These are phyloP conservation scores for Hylaeus volcanicus DNA, from an alignment of 1,140 invertebrate genomes.

Conservation along the genomic window DNA sequence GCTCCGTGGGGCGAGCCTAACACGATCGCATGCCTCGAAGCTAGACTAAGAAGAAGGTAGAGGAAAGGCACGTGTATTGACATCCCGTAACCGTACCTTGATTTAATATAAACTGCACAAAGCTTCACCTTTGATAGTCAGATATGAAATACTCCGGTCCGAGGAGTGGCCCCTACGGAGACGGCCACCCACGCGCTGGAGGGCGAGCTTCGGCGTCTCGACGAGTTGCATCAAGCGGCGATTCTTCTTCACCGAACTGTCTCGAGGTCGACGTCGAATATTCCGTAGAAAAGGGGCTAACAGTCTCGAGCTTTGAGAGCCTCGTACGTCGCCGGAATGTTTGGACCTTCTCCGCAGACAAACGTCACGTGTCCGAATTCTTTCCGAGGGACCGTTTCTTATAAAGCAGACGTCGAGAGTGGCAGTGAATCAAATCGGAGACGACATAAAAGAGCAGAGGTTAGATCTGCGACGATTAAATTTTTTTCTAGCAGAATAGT, in stretches of 20 bases:
- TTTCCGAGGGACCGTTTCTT: constrained; percentile 8
- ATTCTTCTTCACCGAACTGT: constrained; percentile 6
- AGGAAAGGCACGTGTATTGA: constrained; percentile 65
- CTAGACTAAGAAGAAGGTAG: neutral
- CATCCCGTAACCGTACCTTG: constrained; percentile 66
- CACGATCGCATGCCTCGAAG: neutral
- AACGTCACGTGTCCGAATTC: constrained; percentile 42
- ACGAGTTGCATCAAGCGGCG: constrained; percentile 44
- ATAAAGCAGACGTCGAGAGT: neutral
- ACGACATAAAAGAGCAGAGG: no score
- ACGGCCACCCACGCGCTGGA: constrained; percentile 44
- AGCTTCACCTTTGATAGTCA: constrained; percentile 73
- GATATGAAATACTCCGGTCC: constrained; percentile 73
- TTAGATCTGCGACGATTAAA: no score
- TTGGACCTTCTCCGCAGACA: constrained; percentile 27
- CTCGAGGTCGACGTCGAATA: constrained; percentile 46
- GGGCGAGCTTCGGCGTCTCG: constrained; percentile 53
- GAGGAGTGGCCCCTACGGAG: constrained; percentile 60
- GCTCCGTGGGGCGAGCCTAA: neutral
- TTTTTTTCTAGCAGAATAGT: no score
- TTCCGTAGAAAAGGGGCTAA: constrained; percentile 28
- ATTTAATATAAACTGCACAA: constrained; percentile 77
- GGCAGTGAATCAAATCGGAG: constrained; percentile 12
- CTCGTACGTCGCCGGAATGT: constrained; percentile 39
- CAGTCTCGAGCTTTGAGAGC: constrained; percentile 44